phyloP scores from a whole-genome alignment of 2,113 vertebrate genomes.

The Leiothrix lutea region DNA sequence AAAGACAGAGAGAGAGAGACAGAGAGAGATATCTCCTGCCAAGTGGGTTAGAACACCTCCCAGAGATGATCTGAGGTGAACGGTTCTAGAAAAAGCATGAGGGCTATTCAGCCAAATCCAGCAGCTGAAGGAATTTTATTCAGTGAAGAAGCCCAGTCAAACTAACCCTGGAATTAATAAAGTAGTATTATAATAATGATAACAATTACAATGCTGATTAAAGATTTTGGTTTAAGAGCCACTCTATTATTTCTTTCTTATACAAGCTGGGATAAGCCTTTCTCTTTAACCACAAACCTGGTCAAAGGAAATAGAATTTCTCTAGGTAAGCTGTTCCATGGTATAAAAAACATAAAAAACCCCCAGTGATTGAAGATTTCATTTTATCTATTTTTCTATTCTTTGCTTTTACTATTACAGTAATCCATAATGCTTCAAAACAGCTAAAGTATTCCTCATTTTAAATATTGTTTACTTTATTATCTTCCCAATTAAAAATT shows the following conservation, averaged over 20 bases:
- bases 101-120: background rate
- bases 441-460: background rate
- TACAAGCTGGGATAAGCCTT: background rate
- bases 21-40: background rate
- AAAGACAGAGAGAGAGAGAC: background rate
- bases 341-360: background rate
- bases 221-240: background rate
- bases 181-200: background rate
- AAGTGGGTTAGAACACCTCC: background rate
- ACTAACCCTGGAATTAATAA: background rate
- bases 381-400: background rate
- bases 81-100: background rate
- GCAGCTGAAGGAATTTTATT: background rate
- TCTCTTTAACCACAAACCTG: background rate
- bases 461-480: background rate
- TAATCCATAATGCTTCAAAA: background rate
- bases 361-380: background rate
- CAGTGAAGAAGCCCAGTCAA: background rate
- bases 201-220: background rate
- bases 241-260: background rate
- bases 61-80: background rate
- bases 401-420: background rate
- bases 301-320: background rate
- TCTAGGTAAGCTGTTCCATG: background rate
- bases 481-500: background rate